Evolutionary conservation across 1,140 invertebrate genomes (phyloP), one percentile per base, ranked within the genome.

Genomic region (Hylyphantes graminicola): DNA sequence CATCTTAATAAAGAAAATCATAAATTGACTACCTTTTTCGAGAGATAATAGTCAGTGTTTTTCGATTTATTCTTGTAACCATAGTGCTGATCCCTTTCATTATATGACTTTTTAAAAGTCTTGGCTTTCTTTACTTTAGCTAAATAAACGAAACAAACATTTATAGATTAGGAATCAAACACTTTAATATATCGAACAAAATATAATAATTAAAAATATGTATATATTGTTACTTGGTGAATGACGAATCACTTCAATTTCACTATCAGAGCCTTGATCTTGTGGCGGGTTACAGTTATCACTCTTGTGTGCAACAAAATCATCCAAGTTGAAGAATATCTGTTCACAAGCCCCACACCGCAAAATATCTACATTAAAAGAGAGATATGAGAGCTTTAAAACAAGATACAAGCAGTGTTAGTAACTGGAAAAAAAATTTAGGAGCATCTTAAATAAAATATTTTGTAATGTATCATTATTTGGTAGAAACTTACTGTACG

Each of bases 291-390:
- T 7, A 57, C 80, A 83, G 9, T 83, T 48, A 10, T 83, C 80
- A 83, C 80, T 83, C 21, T 83, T 83, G 21, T 83, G 80, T 12
- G 80, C 72, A 83, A 83, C 80, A 83, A 83, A 83, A 72, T 83
- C 80, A 75, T 83, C 80, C 70, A 83, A 75, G 67, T 83, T 83
- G 51, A 83, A 83, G 55, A 83, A 83, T 55, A 83, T 75, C 63
- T 73, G 35, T 48, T 83, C 80, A 65, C 80, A 83, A 21, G 80
- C 80, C 15, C 80, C 80, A 75, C 80, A 83, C 57, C 80, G 63
- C 57, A 83, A 57, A 55, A 83, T 83, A 83, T 83, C 80, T 83
- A 17, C 2, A 70, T 61, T 17, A 51, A 76, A 12, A 35, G 48
- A 65, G 21, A 35, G 35, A 35, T 35, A 35, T 35, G 35, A 35